Base-by-base conservation (phyloP, 2,888 invertebrate species). In the Phaonia tiefii region DNA sequence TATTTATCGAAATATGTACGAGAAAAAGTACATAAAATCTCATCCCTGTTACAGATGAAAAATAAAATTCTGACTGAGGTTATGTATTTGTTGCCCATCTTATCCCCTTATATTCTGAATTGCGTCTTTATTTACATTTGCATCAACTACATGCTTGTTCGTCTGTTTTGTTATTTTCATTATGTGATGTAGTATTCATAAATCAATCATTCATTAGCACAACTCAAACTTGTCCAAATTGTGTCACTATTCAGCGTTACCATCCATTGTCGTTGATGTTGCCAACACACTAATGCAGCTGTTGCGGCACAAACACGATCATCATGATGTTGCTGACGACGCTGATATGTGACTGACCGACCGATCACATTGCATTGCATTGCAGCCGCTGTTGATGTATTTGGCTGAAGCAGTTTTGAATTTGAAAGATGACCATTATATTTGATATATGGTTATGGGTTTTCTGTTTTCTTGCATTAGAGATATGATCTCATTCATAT, bases 181-280 rank as follows among this genome's bases (percentile, higher is more conserved):
- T 63, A 20, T 63, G 39, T 72, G 56, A 65, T 78, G 72, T 75
- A n/a, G n/a, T n/a, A 81, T 81, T 81, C 81, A 78, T 81, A 81
- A 81, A 81, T 81, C 81, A 81, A 81, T 81, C 81, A 81, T 81
- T 81, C 72, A 78, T 81, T 81, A 81, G 75, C 25, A 31, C 31
- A 75, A 51, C 69, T 70, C 72, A 78, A 63, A 81, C 75, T 81
- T 81, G 78, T 81, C 72, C 69, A 81, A 75, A 54, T 69, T 81
- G 75, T 81, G 81, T 75, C 81, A 78, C 72, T 69, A 69, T 75
- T 81, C 67, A 44, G 72, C 42, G 39, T 22, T 63, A 13, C 63
- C 31, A 31, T 31, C 31, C 31, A 31, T 31, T 31, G 72, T n/a
- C 22, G 65, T 0, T 58, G 46, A 54, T 39, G 46, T 31, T 46